phyloP scores from a whole-genome alignment of 2,797 vertebrate species.

The Labroides dimidiatus region DNA sequence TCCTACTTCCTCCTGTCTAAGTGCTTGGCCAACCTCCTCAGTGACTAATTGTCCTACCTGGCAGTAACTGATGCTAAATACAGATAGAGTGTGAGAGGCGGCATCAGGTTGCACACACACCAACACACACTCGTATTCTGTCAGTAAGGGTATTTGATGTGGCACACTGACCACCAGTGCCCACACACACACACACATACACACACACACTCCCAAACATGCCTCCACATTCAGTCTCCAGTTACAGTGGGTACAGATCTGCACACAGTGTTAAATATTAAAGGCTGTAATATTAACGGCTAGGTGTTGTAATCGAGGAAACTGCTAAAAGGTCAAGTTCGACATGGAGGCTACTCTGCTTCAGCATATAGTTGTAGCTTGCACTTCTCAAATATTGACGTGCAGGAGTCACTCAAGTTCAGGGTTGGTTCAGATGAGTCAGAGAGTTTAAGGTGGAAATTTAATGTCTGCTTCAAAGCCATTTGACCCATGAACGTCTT shows the following conservation, averaged over 20 bases:
- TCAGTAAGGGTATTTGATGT: slow-evolving; percentile 76
- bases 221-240: slow-evolving; percentile 52
- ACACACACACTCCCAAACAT: slow-evolving; percentile 35
- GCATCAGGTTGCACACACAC: slow-evolving; percentile 56
- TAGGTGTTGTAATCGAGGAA: slow-evolving; percentile 64
- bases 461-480: neutral
- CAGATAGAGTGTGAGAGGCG: slow-evolving; percentile 68
- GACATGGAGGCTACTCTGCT: slow-evolving; percentile 27
- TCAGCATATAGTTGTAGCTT: neutral
- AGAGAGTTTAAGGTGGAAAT: neutral
- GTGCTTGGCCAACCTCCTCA: slow-evolving; percentile 58
- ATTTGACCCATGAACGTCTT: neutral
- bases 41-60: slow-evolving; percentile 67
- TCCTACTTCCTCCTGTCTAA: slow-evolving; percentile 50
- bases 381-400: slow-evolving; percentile 2
- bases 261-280: slow-evolving; percentile 74
- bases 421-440: neutral
- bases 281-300: slow-evolving; percentile 72
- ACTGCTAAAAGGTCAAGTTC: slow-evolving; percentile 70
- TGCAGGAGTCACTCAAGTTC: slow-evolving; percentile 5
- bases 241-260: slow-evolving; percentile 64
- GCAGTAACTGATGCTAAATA: slow-evolving; percentile 75
- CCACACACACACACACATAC: slow-evolving; percentile 15
- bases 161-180: slow-evolving; percentile 26
- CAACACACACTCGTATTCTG: slow-evolving; percentile 46